A percentile compares a stretch with the other conserved stretches of the same genome.
phyloP scores from a whole-genome alignment of 2,797 vertebrate species.

The Lepidocolaptes lacrymiger region DNA sequence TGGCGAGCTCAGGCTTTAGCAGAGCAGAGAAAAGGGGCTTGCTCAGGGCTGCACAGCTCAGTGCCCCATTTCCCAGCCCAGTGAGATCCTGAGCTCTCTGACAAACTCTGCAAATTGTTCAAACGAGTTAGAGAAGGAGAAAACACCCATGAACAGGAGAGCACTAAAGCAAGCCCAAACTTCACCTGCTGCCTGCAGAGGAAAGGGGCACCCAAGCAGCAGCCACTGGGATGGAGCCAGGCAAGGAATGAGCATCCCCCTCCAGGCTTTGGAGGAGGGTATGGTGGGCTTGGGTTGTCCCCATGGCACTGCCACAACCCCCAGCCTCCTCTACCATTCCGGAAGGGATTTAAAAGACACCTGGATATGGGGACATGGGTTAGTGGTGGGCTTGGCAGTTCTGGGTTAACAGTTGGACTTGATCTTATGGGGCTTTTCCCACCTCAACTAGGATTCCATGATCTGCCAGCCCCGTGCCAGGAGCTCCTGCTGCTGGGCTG shows the following conservation, averaged over 20 bases:
- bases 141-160: not conserved
- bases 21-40: not conserved
- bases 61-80: not conserved
- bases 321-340: not conserved
- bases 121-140: not conserved
- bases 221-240: not conserved
- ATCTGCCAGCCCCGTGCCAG: not conserved
- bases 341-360: accelerated
- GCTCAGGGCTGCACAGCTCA: not conserved
- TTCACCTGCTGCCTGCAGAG: not conserved
- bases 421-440: not conserved
- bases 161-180: not conserved
- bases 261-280: not conserved
- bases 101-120: not conserved
- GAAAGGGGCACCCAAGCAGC: not conserved
- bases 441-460: not conserved
- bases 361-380: not conserved
- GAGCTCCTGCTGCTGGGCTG: accelerated
- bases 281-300: accelerated
- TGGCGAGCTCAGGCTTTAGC: not conserved
- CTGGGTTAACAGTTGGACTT: not conserved
- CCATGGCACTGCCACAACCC: not conserved
- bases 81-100: not conserved
- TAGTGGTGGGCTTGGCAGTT: not conserved
- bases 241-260: accelerated